Base-by-base conservation (phyloP, 2,113 vertebrate genomes). In the Caloenas nicobarica region DNA sequence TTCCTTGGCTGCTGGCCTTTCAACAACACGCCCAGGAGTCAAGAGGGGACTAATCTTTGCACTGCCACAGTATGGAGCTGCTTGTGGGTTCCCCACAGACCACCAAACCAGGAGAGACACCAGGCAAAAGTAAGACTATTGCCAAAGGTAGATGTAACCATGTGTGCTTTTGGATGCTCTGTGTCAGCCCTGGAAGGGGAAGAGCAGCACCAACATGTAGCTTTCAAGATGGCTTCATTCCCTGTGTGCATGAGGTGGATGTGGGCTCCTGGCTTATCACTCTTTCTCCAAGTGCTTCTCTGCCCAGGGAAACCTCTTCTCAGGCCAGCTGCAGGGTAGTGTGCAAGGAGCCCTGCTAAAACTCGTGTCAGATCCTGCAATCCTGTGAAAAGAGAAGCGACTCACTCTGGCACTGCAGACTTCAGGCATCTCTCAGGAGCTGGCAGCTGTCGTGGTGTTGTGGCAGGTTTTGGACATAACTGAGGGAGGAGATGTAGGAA, bases 111-210 rank as follows among this genome's bases (percentile, higher is more conserved):
- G 26, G 22, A 87, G 13, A 87, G 12, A 78, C 14, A 86, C 7
- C 13, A 66, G 62, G 13, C 6, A 46, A 80, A 94, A 81, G 5
- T 21, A 91, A 84, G 70, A 65, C 11, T 21, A 21, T 23, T 58
- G 26, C 12, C 50, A 68, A 85, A 92, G 36, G 28, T 28, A 84
- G 51, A 66, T 7, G 34, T 83, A 66, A 42, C 28, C 14, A 4
- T 0, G 1, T 38, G 18, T 57, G 16, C 7, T 56, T 88, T 90
- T 42, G 70, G n/a, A 24, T 31, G 13, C 3, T 70, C 62, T 80
- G 31, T 3, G 3, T 64, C 18, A 79, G 34, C 21, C 26, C 0
- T 0, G 1, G 17, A 8, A 40, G 60, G 29, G 33, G 33, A 93
- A 50, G 17, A 44, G 29, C 14, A 61, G 38, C 48, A 62, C 28